Evolutionary conservation across 1,140 invertebrate species (phyloP).

Genomic region (Tetramorium simillimum): DNA sequence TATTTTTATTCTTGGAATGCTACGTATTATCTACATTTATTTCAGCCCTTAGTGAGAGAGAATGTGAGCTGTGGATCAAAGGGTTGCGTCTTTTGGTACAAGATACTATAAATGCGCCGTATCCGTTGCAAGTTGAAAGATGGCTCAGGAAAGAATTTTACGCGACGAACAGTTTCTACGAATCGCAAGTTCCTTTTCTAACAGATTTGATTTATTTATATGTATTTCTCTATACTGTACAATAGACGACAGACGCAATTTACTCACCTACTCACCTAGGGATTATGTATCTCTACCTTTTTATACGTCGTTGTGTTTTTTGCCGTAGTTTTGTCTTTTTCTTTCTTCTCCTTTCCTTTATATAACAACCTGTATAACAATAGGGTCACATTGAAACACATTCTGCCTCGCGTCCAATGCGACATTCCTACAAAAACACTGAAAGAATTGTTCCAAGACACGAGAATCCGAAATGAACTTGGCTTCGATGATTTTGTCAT

Average conservation of each 20-base stretch:
- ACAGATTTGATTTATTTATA: too few species aligned
- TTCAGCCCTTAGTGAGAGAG: conserved; percentile 93
- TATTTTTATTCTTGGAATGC: conserved; percentile 15
- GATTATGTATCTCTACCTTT: not conserved
- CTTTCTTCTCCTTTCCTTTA: not conserved
- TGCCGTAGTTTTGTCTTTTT: not conserved
- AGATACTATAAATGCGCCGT: conserved; percentile 92
- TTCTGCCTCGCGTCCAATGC: conserved; percentile 95
- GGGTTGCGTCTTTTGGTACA: conserved; percentile 92
- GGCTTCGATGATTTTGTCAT: conserved; percentile 96
- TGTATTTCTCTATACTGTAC: not conserved
- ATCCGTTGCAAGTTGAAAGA: conserved; percentile 95
- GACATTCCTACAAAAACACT: conserved; percentile 95
- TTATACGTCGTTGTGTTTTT: not conserved
- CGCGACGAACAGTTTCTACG: conserved; percentile 91
- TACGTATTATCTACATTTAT: conserved; percentile 58
- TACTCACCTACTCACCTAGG: not conserved
- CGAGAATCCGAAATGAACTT: conserved; percentile 91
- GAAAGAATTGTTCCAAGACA: conserved; percentile 94
- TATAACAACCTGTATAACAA: not conserved
- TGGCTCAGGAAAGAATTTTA: conserved; percentile 98
- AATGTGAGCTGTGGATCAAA: conserved; percentile 95
- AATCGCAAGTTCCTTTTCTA: conserved; percentile 88
- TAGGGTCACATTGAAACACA: conserved; percentile 95
- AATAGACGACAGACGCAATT: not conserved